Evolutionary conservation across 2,113 vertebrate species (phyloP), one percentile per base, ranked within the genome.

Genomic region (Podarcis cretensis): DNA sequence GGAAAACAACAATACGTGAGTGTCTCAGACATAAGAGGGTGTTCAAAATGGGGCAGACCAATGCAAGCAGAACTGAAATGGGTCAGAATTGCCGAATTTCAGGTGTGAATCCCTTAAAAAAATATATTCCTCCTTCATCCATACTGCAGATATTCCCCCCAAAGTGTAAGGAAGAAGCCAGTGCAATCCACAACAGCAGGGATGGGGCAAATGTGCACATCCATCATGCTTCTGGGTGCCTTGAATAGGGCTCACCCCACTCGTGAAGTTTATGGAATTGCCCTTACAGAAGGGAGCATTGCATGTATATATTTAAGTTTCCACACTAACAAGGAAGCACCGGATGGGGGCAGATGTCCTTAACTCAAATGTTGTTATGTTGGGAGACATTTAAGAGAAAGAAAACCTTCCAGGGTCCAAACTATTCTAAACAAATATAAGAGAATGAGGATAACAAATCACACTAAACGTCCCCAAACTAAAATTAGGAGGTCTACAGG

Each of bases 401-500:
- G 48, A 73, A 85, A 59, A 66, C 48, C 30, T 35, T 79, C 25
- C 57, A 25, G 5, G 12, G 10, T 23, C 10, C 30, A 43, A 35
- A 78, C 18, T 66, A 66, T 27, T 73, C 48, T 85, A 9, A 21
- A 78, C 73, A 93, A 94, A 89, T 48, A 25, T 37, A 59, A 13
- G 81, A 81, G 7, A 75, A 57, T 18, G 65, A 76, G 69, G 32
- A 83, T 0, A 88, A 32, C 75, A 81, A 14, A 35, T 63, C 91
- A 85, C 18, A 90, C 1, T 89, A 89, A 73, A 57, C 69, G 85
- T 84, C 30, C 76, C 30, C n/a, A n/a, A 82, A 14, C 37, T 74
- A 74, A 79, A 90, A 90, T 89, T 92, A 91, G 90, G 83, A 87
- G 92, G 37, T 54, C 32, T 85, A 75, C 4, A 30, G 77, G 86